These are phyloP conservation scores for Thalassophryne amazonica DNA, from an alignment of 2,797 vertebrate genomes.

Conservation along the genomic window DNA sequence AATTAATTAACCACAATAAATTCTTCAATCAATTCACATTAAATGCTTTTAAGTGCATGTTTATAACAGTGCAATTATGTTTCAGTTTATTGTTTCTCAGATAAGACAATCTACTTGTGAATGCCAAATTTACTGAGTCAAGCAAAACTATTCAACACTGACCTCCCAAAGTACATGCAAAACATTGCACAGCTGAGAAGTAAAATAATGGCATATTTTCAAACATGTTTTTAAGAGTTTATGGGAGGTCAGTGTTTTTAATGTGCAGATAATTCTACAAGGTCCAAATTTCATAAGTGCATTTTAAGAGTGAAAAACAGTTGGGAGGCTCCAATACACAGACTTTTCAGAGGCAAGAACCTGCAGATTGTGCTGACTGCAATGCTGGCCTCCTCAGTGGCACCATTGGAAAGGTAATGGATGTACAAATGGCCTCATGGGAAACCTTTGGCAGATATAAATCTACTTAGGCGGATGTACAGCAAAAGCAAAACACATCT, in stretches of 20 bases:
- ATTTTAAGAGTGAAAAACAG: conserved; percentile 24
- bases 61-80: neutral
- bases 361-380: conserved; percentile 62
- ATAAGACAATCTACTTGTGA: conserved; percentile 25
- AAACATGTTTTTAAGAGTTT: conserved; percentile 23
- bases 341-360: conserved; percentile 52
- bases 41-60: conserved; percentile 3
- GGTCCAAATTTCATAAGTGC: conserved; percentile 19
- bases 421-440: conserved; percentile 64
- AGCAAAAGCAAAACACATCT: conserved; percentile 29
- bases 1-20: too few relatives aligned
- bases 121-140: conserved; percentile 43
- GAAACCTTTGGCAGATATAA: conserved; percentile 58
- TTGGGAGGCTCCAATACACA: conserved; percentile 45
- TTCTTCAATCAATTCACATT: conserved; percentile 1
- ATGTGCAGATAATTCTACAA: too few relatives aligned
- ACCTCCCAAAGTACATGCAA: conserved; percentile 11
- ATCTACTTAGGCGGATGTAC: conserved; percentile 61
- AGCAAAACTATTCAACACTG: conserved; percentile 10
- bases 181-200: conserved; percentile 7
- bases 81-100: conserved; percentile 21
- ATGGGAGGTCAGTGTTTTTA: too few relatives aligned
- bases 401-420: conserved; percentile 68
- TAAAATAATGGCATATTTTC: conserved; percentile 7
- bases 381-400: conserved; percentile 43